Conservation (phyloP, 2,797 vertebrate species). For the Dryobates pubescens region DNA sequence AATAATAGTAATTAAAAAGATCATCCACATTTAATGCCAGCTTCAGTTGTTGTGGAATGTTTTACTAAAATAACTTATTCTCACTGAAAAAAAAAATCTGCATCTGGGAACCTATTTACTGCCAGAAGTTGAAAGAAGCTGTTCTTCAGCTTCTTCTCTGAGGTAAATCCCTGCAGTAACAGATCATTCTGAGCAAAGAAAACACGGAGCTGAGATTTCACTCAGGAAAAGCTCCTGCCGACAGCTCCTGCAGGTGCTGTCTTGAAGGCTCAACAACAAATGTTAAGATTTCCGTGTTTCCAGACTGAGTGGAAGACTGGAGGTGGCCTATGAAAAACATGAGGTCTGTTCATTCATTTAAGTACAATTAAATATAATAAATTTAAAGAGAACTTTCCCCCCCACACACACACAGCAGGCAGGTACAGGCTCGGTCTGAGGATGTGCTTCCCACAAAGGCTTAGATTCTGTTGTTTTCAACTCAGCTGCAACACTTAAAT, state of each 20-base stretch:
- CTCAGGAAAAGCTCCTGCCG: background rate
- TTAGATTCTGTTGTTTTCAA: background rate
- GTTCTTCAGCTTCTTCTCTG: background rate
- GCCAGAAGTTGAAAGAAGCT: background rate
- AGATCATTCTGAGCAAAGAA: background rate
- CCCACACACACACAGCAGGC: background rate
- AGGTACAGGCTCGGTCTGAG: background rate
- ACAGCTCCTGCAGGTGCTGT: background rate
- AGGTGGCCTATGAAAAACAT: background rate
- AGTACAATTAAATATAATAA: background rate
- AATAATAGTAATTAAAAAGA: background rate
- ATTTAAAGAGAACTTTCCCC: background rate
- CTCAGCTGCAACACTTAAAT: background rate
- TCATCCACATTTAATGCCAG: background rate
- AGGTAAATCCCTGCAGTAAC: background rate
- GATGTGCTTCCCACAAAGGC: background rate
- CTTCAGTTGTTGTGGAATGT: background rate
- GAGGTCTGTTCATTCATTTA: background rate
- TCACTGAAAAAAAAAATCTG: background rate
- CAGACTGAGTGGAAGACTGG: background rate
- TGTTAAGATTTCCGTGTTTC: background rate
- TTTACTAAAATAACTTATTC: background rate
- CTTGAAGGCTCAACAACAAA: background rate
- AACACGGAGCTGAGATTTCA: background rate
- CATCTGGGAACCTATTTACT: background rate